Base-by-base conservation (phyloP, 1,140 invertebrate species). In the Brachionus rubens region DNA sequence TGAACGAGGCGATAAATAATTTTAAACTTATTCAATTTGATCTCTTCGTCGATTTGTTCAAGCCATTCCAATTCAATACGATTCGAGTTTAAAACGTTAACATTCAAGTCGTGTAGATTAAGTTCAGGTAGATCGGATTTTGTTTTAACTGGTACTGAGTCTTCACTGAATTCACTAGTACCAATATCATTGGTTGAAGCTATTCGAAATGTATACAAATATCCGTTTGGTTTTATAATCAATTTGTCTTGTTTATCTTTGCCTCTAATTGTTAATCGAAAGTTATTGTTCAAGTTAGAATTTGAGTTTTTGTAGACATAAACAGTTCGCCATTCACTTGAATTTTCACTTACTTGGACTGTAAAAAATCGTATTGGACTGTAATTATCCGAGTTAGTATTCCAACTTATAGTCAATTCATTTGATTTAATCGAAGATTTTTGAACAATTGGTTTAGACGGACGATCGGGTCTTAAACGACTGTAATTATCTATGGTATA, bases 131-230 rank as follows among this genome's bases (percentile, higher is more conserved):
- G 82, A 79, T 82, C 82, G 76, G 81, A 78, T 68, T 79, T 48
- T 4, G 83, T 98, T 79, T 90, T 88, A 12, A 94, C 92, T 82
- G 91, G 89, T 79, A 90, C 88, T 7, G 94, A 97, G 79, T 93
- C 91, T 6, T 88, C 87, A 81, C 94, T 97, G 87, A 92, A 98
- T 5, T 89, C 88, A 81, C 93, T 96, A 1, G 91, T 91, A 0
- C 94, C 94, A 75, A 97, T 92, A 82, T 99, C 96, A 83, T 98
- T 98, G 6, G 91, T 94, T 1, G 94, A 95, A 84, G 94, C 90
- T 72, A 98, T 93, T 70, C 94, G 87, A 83, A 98, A 96, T 81
- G 91, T 90, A 84, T 98, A 99, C 0, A 87, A 12, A 30, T 46
- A 87, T 0, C 93, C 95, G 80, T 91, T 93, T 0, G 96, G 94